phyloP scores from a whole-genome alignment of 2,797 vertebrate genomes.

The Microhierax caerulescens region DNA sequence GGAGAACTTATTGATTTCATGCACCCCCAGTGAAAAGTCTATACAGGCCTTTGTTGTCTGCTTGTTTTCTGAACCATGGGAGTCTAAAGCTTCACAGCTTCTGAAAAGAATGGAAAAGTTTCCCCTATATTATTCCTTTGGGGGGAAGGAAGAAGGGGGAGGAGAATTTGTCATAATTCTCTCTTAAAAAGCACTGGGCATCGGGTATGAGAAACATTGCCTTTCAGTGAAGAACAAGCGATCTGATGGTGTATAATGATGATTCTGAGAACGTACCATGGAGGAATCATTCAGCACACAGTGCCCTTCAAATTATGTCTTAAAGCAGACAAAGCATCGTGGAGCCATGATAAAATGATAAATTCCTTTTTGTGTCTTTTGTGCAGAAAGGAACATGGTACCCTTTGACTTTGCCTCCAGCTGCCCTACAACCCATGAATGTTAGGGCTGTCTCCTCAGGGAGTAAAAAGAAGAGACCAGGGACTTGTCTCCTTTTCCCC shows the following conservation, averaged over 20 bases:
- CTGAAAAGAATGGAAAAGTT: background rate
- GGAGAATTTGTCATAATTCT: background rate
- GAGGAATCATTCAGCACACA: background rate
- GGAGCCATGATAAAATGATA: background rate
- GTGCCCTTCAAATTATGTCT: background rate
- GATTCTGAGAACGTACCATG: background rate
- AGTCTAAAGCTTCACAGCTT: background rate
- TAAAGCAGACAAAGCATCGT: background rate
- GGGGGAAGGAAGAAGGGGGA: background rate
- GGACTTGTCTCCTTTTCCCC: background rate
- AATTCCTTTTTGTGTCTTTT: background rate
- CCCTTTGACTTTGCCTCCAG: background rate
- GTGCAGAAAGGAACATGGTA: background rate
- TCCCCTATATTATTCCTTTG: background rate
- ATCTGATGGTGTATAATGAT: background rate
- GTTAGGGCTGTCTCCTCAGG: rapidly evolving
- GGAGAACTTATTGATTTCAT: background rate
- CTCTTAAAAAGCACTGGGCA: background rate
- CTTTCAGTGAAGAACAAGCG: background rate
- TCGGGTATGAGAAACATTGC: background rate
- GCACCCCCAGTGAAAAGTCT: background rate
- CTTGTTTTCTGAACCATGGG: background rate
- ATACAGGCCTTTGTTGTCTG: background rate
- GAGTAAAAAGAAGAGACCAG: background rate
- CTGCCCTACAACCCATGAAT: background rate